These are phyloP conservation scores for Hemithea aestivaria DNA, from an alignment of 2,888 invertebrate species.

Conservation along the genomic window DNA sequence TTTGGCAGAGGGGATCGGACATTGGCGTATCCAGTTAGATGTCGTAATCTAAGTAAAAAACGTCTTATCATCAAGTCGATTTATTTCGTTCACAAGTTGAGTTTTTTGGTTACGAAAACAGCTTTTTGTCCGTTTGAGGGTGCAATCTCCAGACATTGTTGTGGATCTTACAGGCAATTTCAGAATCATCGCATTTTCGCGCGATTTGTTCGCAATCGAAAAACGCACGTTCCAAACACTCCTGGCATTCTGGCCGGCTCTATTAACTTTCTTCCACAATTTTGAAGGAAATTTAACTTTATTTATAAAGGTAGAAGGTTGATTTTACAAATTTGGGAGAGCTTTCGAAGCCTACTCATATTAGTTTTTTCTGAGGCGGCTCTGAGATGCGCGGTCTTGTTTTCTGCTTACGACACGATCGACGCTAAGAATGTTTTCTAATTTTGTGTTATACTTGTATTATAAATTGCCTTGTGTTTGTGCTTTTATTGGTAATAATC, in stretches of 20 bases:
- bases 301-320: neutral
- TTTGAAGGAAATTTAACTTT: neutral
- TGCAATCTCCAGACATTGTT: neutral
- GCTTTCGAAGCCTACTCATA: conserved; percentile 20
- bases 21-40: too few species aligned
- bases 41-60: too few species aligned
- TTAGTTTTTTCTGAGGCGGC: conserved; percentile 49
- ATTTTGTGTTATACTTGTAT: too few species aligned
- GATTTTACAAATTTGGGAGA: neutral
- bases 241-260: conserved; percentile 53
- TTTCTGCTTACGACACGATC: conserved; percentile 44
- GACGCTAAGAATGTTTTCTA: conserved; percentile 27
- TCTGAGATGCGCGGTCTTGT: conserved; percentile 45
- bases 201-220: conserved; percentile 57
- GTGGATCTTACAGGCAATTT: conserved; percentile 3
- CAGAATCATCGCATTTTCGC: conserved; percentile 38
- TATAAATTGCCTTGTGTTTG: conserved; percentile 2
- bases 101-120: too few species aligned
- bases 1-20: too few species aligned
- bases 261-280: conserved; percentile 41
- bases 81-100: too few species aligned
- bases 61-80: too few species aligned
- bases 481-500: too few species aligned
- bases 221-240: conserved; percentile 52
- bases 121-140: too few species aligned